Conservation (phyloP, 2,888 invertebrate genomes). For the Campopleginae sp. region DNA sequence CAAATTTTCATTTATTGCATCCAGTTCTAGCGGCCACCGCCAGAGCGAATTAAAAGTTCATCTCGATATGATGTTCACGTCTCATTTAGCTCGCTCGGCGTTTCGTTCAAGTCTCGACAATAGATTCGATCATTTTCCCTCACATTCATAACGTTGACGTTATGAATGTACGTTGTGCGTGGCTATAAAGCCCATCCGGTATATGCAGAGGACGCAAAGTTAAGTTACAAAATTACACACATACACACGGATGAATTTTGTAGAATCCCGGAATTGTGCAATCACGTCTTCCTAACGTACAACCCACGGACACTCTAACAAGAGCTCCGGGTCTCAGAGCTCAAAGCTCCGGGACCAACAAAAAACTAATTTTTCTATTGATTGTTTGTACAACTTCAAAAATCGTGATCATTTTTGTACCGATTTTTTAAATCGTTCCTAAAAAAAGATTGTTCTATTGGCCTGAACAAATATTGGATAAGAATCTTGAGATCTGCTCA, state of each 20-base stretch:
- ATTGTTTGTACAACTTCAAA: no score
- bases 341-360: background rate
- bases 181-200: conserved; percentile 43
- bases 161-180: background rate
- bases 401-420: no score
- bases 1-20: background rate
- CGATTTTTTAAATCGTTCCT: no score
- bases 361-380: no score
- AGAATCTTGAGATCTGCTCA: no score
- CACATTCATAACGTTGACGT: conserved; percentile 11
- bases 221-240: conserved; percentile 22
- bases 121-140: conserved; percentile 47
- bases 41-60: background rate
- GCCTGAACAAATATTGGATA: no score
- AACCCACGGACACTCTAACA: conserved; percentile 56
- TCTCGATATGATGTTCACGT: background rate
- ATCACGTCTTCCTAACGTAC: conserved; percentile 31
- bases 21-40: background rate
- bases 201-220: conserved; percentile 31
- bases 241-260: background rate
- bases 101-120: conserved; percentile 10
- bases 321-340: conserved; percentile 31
- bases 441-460: no score
- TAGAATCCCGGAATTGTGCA: conserved; percentile 18
- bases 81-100: background rate